Evolutionary conservation across 2,888 invertebrate species (phyloP), one percentile per base, ranked within the genome.

Genomic region (Calameuta pallipes): DNA sequence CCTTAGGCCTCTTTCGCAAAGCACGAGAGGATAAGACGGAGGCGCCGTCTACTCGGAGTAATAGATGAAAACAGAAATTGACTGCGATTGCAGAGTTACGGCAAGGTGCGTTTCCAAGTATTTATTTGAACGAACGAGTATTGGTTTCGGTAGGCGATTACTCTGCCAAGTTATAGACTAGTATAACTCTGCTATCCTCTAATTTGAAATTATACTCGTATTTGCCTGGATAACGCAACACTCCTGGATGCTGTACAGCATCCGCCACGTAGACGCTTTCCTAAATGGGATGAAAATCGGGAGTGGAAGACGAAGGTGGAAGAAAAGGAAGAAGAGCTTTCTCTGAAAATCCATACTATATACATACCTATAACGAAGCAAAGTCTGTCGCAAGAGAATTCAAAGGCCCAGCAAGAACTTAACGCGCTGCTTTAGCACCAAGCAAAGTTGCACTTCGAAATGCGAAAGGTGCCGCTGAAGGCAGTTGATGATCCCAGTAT

Each of bases 341-440:
- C 56, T 23, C 23, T 23, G 56, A 56, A 56, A 6, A 23, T 56
- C 56, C 23, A 56, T 56, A 56, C 6, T 1, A 33, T 4, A 33
- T 33, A 31, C 31, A 37, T 37, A 37, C 15, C 9, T 56, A 23
- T 2, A 9, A 56, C 9, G 56, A 56, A 9, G 56, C 56, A 56
- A 23, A 71, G 71, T 34, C 33, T 34, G 71, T 71, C 71, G 15
- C 71, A 23, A 56, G 71, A 75, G 78, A 76, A 75, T 75, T 41
- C 30, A 75, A 78, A 80, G 76, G 34, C 76, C 78, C 70, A 73
- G 78, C 74, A 78, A 76, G 84, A 84, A 84, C 86, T 85, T 85
- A 86, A 85, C 85, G 84, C 81, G 80, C 74, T 78, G 80, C 77
- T 82, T 82, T 79, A 79, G 37, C 81, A 78, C 68, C 41, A 33